Base-by-base conservation (phyloP, 2,113 vertebrate genomes). In the Murina feae region DNA sequence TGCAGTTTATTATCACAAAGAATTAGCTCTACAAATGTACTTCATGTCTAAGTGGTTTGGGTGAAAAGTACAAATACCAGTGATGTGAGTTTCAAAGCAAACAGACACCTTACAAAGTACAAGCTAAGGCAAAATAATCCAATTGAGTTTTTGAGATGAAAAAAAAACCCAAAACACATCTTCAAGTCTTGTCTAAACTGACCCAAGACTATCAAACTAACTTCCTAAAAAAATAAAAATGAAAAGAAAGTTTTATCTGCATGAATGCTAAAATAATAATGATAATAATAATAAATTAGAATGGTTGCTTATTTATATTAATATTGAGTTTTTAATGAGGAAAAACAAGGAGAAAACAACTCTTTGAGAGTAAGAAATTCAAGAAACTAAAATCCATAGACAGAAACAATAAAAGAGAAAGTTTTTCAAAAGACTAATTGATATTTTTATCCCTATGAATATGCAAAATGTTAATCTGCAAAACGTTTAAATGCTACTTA, bases 401-500 rank as follows among this genome's bases (percentile, higher is more conserved):
- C 6, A 44, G 47, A 51, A 95, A 85, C 35, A 94, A 55, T 81
- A 47, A 1, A 68, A 84, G 14, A 37, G 51, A 97, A 95, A 94
- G 93, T 42, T 49, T 89, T 91, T 86, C 90, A 92, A 91, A 91
- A 95, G 90, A 96, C 32, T 74, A 90, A 78, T 44, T 95, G 89
- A 1, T 93, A 96, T 95, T 97, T 97, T 97, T 65, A 90, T 97
- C 39, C 39, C 58, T 72, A 91, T 25, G 68, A 96, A 97, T 88
- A 84, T n/a, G 23, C 23, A 60, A 60, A 60, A 60, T 82, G 23
- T 95, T 96, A 96, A 91, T 97, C 78, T 95, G 71, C 63, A 93
- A 95, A 79, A 97, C 86, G 79, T 95, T 91, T 96, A 96, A 97
- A 94, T 97, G 97, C 88, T 94, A 97, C 89, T 96, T 97, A 95